phyloP scores from a whole-genome alignment of 2,113 vertebrate genomes.

The Glaucidium brasilianum region DNA sequence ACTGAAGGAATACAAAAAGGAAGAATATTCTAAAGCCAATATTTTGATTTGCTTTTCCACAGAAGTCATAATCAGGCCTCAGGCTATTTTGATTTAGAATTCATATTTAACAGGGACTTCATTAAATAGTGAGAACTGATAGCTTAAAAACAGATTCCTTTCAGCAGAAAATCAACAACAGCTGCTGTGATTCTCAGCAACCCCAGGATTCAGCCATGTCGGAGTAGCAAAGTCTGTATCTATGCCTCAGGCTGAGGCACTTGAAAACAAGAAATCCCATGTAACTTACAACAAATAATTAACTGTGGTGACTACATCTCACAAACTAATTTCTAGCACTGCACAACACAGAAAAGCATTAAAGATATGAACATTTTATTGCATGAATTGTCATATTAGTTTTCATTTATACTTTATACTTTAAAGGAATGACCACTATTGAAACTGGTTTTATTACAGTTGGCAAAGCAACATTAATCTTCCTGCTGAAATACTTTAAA shows the following conservation, averaged over 20 bases:
- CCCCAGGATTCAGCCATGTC: background rate
- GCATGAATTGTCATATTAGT: background rate
- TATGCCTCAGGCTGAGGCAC: background rate
- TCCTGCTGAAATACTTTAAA: background rate
- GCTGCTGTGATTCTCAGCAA: background rate
- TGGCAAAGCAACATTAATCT: background rate
- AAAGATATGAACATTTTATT: background rate
- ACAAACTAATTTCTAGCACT: background rate
- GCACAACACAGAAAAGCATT: background rate
- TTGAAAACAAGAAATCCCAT: background rate
- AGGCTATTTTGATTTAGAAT: background rate
- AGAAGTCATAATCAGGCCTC: background rate
- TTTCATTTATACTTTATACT: background rate
- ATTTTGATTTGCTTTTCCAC: background rate
- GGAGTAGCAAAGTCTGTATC: background rate
- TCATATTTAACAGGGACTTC: background rate
- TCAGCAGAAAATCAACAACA: background rate
- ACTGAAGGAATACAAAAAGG: background rate
- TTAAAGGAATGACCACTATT: background rate
- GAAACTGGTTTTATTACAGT: background rate
- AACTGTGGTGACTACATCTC: background rate
- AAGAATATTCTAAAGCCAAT: background rate
- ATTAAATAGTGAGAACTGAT: background rate
- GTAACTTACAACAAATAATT: background rate
- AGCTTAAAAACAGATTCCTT: background rate